Base-by-base conservation (phyloP, 2,113 vertebrate species). In the Mola mola region DNA sequence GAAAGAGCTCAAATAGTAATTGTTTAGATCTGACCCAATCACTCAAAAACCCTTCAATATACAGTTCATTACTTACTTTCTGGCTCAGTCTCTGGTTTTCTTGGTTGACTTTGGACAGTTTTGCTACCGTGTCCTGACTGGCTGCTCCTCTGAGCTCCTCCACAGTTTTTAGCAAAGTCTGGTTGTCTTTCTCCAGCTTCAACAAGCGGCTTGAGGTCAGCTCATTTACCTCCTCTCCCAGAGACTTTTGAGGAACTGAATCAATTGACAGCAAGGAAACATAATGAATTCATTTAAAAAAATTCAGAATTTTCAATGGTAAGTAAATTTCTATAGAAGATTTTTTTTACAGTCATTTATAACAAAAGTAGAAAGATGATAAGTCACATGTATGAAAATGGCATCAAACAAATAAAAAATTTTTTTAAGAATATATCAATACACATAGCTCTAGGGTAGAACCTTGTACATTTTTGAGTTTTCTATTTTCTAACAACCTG, bases 181-280 rank as follows among this genome's bases (percentile, higher is more conserved):
- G 97, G 88, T 99, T 99, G 90, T 99, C 97, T 92, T 96, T 98
- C 82, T 99, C 97, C 79, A 99, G 33, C 79, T 97, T 98, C 52
- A 99, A 79, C 62, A 98, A 91, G 5, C 93, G 94, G 81, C 97
- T 98, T 20, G 97, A 98, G 15, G 95, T 95, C 86, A 96, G 82
- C 47, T 99, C 97, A 67, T 94, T 98, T 44, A 99, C 97, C 66
- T 99, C 97, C 40, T 97, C 95, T 12, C 96, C 94, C 75, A 99
- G 84, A 33, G 97, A 99, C 63, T 98, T 98, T 78, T 95, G 95
- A 53, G 95, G 95, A 48, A 83, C 97, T 99, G 61, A 44, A 20
- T 3, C 4, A 41, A 28, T n/a, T n/a, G 1, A 64, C 1, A 46
- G 33, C 3, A 19, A 61, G 19, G 37, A 55, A 5, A 56, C 16